Evolutionary conservation across 2,113 vertebrate species (phyloP).

Genomic region (Thunnus thynnus): DNA sequence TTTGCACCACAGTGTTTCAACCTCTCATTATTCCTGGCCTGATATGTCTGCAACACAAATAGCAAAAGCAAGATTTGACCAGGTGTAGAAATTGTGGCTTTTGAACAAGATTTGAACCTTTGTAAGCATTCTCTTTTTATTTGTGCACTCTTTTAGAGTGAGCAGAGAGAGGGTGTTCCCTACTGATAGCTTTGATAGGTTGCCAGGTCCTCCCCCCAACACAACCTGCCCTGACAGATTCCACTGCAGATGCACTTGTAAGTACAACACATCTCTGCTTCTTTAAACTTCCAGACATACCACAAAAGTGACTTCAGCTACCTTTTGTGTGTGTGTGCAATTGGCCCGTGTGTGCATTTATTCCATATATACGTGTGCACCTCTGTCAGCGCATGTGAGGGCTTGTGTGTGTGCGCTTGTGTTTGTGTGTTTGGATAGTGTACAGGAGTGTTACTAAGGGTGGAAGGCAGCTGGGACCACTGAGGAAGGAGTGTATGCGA

Average conservation of each 20-base stretch:
- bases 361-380: not conserved
- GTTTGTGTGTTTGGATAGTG: constrained; percentile 49
- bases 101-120: constrained; percentile 20
- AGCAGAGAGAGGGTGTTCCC: constrained; percentile 49
- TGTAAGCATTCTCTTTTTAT: constrained; percentile 31
- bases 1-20: constrained; percentile 1
- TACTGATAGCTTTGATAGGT: constrained; percentile 58
- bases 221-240: constrained; percentile 78
- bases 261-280: constrained; percentile 60
- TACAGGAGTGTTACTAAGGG: constrained; percentile 66
- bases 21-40: not conserved
- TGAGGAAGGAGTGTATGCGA: constrained; percentile 45
- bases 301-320: constrained; percentile 72
- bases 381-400: constrained; percentile 32
- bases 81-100: not conserved
- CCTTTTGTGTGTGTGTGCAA: constrained; percentile 10
- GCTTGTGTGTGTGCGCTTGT: constrained; percentile 37
- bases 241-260: constrained; percentile 59
- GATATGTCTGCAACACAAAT: not conserved
- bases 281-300: constrained; percentile 71
- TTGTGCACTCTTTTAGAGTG: constrained; percentile 25
- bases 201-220: constrained; percentile 51
- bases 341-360: not conserved
- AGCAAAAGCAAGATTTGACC: not conserved
- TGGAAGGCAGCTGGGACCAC: constrained; percentile 72